Conservation (phyloP, 2,113 vertebrate species). For the Cromileptes altivelis region DNA sequence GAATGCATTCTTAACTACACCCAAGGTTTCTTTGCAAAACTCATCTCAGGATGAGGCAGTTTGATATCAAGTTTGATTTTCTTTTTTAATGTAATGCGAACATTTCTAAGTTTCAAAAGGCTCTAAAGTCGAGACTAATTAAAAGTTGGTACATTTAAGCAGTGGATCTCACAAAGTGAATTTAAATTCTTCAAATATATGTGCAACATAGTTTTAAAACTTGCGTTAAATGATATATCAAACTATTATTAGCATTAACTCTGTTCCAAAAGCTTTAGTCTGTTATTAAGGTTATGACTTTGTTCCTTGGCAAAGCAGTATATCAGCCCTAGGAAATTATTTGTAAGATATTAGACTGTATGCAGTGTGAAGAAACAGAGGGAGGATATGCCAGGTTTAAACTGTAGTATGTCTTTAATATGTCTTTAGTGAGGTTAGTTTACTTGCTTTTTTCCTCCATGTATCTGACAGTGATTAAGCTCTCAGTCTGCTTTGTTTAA, state of each 20-base stretch:
- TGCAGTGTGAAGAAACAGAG: too few species aligned
- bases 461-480: neutral
- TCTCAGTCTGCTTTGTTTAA: neutral
- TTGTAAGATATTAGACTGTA: too few species aligned
- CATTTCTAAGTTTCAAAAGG: neutral
- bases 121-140: neutral
- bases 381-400: too few species aligned
- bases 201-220: neutral
- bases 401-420: too few species aligned
- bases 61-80: slow-evolving; percentile 5
- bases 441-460: neutral
- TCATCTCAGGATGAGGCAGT: neutral
- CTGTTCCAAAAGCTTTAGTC: neutral
- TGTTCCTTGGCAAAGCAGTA: neutral
- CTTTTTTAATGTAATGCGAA: neutral
- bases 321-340: neutral
- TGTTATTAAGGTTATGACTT: neutral
- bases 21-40: neutral
- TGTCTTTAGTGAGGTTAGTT: too few species aligned
- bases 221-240: neutral
- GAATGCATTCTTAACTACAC: neutral
- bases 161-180: neutral
- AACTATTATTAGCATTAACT: neutral
- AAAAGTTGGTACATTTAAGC: neutral
- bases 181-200: neutral